Conservation (phyloP, 2,113 vertebrate species). For the Halcyon senegalensis region DNA sequence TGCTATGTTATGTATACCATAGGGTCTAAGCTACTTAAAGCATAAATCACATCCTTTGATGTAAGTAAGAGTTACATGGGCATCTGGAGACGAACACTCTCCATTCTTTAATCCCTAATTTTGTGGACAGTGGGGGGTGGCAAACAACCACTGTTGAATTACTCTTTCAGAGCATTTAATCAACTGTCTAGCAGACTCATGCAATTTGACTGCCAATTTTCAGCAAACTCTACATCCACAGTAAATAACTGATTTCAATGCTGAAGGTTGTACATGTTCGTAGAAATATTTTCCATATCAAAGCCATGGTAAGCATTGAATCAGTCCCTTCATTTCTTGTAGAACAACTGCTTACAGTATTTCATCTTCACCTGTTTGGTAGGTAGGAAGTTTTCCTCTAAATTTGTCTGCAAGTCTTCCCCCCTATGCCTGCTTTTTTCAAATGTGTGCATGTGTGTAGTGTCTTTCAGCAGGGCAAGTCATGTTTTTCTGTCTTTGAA, state of each 20-base stretch:
- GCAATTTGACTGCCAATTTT: not conserved
- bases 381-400: not conserved
- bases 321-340: not conserved
- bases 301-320: not conserved
- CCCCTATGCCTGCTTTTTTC: fast-evolving
- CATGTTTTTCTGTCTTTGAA: not conserved
- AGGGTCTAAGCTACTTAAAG: not conserved
- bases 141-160: not conserved
- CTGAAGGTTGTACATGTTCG: not conserved
- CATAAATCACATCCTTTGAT: not conserved
- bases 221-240: not conserved
- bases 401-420: not conserved
- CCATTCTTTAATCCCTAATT: not conserved
- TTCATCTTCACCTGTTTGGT: not conserved
- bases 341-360: not conserved
- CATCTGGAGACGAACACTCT: not conserved
- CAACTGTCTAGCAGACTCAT: not conserved
- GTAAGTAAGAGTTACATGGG: not conserved
- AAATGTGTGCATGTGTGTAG: not conserved
- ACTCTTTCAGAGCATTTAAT: not conserved
- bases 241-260: not conserved
- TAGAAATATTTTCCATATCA: not conserved
- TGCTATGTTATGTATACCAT: not conserved
- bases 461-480: not conserved
- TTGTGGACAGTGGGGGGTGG: not conserved